Percentiles rank a stretch among this genome's conserved stretches.
These are phyloP conservation scores for Panurus biarmicus DNA, from an alignment of 2,113 vertebrate species.

Conservation along the genomic window DNA sequence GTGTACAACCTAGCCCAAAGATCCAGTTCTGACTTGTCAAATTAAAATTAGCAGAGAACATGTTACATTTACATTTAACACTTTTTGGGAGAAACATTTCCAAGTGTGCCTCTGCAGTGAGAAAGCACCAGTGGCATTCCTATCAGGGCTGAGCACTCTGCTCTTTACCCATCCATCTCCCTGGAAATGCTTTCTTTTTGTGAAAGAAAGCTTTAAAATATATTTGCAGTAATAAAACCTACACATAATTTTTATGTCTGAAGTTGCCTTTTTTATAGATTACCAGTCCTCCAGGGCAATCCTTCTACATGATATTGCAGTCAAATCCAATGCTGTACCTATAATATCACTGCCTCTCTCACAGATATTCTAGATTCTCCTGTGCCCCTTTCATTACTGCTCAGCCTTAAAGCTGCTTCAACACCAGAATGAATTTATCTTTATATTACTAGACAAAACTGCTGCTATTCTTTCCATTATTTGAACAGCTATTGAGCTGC, in stretches of 20 bases:
- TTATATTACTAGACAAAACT: not conserved
- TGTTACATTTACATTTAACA: not conserved
- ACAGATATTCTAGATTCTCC: not conserved
- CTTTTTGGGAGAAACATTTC: not conserved
- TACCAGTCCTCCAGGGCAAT: not conserved
- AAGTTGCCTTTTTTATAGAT: constrained; percentile 18
- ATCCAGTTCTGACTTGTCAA: not conserved
- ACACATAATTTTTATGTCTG: not conserved
- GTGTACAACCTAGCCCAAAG: not conserved
- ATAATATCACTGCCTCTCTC: constrained; percentile 7
- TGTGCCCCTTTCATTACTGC: not conserved
- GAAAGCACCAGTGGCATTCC: not conserved
- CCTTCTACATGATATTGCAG: not conserved
- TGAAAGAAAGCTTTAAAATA: constrained; percentile 14
- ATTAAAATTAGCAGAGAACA: not conserved
- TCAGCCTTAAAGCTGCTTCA: not conserved
- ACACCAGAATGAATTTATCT: not conserved
- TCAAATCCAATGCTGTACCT: not conserved
- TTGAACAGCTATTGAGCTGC: not conserved
- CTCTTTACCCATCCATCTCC: not conserved
- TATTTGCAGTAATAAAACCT: constrained; percentile 13
- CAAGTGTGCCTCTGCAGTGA: not conserved
- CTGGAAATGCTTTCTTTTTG: not conserved
- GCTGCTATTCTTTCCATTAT: not conserved
- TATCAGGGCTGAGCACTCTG: not conserved